Evolutionary conservation across 2,797 vertebrate genomes (phyloP).

Genomic region (Karalla daura): DNA sequence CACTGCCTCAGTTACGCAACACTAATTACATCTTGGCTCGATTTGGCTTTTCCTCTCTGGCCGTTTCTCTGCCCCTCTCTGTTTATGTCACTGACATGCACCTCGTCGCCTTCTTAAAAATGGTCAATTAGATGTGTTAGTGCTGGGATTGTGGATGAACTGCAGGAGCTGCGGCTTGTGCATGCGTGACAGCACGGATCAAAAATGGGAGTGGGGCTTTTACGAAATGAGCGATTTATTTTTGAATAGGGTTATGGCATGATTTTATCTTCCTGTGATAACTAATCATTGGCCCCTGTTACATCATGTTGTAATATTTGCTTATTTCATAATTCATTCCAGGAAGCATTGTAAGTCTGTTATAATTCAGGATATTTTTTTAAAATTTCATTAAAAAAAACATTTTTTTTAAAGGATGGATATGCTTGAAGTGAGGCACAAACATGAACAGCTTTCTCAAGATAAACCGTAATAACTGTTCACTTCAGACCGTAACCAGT

Average conservation of each 20-base stretch:
- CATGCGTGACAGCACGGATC: background rate
- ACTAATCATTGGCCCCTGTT: slow-evolving; percentile 8
- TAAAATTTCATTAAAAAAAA: background rate
- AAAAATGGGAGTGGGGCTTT: slow-evolving; percentile 2
- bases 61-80: slow-evolving; percentile 7
- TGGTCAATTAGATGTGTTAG: slow-evolving; percentile 17
- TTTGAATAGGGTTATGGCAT: slow-evolving; percentile 10
- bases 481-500: too few species aligned
- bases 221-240: slow-evolving; percentile 3
- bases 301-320: slow-evolving; percentile 12
- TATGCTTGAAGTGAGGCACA: background rate
- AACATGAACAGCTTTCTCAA: background rate
- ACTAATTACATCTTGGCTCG: slow-evolving; percentile 65
- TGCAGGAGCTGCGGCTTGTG: background rate
- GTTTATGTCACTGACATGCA: background rate
- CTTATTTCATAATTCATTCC: slow-evolving; percentile 6
- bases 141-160: background rate
- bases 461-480: background rate
- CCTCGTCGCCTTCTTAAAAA: slow-evolving; percentile 13
- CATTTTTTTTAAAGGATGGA: background rate
- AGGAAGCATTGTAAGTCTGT: background rate
- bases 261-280: slow-evolving; percentile 14
- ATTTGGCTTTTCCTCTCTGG: slow-evolving; percentile 16
- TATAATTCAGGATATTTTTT: background rate
- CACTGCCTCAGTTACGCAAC: slow-evolving; percentile 69